Evolutionary conservation across 2,888 invertebrate genomes (phyloP), one percentile per base, ranked within the genome.

Genomic region (Agrotis exclamationis): DNA sequence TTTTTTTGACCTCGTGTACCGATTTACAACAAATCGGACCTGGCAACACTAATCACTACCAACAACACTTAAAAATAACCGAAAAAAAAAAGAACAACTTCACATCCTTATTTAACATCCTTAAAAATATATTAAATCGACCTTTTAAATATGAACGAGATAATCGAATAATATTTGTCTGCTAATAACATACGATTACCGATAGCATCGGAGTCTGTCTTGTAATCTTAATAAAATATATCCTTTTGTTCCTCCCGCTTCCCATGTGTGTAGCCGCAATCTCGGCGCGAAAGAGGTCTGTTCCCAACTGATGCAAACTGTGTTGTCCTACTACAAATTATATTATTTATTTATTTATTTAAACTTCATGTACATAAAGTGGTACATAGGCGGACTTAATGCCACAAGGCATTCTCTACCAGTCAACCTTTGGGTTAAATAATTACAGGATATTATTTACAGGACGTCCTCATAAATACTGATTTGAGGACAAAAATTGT

Each of bases 181-280:
- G 74, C 65, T 75, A 82, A 85, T 79, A 79, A 83, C 48, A 69
- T 71, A 66, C 50, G 66, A 58, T 78, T 73, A 76, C 50, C 60
- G 81, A 75, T 81, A 63, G 56, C 70, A 79, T 85, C 79, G 22
- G 62, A 74, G 60, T 33, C 47, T 50, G 66, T 79, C 80, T 65
- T 74, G 70, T 85, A 75, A 85, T 64, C 69, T 64, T 74, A 77
- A 80, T 82, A 78, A 82, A 64, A 73, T 79, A 76, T 81, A 83
- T 84, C 70, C 85, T 85, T 86, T 84, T 80, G 86, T 79, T 80
- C 60, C 24, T 63, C 69, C 71, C 65, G 80, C 67, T 58, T 57
- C 65, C 77, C 73, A 75, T 71, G 69, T 66, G 66, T 74, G 70
- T 59, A 3, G 24, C 69, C 65, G 83, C 76, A 83, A 81, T 79